Conservation (phyloP, 2,888 invertebrate species). For the Choreutis nemorana region DNA sequence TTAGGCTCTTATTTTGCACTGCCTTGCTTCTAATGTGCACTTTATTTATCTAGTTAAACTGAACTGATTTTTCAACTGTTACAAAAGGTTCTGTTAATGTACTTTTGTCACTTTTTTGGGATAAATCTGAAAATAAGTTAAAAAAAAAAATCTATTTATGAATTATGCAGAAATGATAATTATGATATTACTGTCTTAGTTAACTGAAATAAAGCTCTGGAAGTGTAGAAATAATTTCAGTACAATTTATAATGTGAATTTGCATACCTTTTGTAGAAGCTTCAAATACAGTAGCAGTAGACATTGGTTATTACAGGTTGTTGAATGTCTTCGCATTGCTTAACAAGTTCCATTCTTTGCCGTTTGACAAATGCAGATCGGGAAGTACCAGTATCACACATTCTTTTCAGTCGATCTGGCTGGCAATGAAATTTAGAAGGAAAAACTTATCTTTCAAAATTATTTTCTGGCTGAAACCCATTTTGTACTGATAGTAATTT, state of each 20-base stretch:
- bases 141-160: conserved; percentile 1
- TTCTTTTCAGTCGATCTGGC: conserved; percentile 8
- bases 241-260: conserved; percentile 3
- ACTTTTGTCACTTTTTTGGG: conserved; percentile 3
- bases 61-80: conserved; percentile 7
- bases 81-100: conserved; percentile 5
- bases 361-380: conserved; percentile 9
- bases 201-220: not conserved
- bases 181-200: not conserved
- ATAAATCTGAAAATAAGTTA: conserved; percentile 4
- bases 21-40: conserved; percentile 7
- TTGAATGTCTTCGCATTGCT: conserved; percentile 7
- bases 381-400: conserved; percentile 7
- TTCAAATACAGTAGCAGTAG: conserved; percentile 7
- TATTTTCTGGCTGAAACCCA: conserved; percentile 12
- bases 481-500: conserved; percentile 12
- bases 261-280: conserved; percentile 5
- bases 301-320: conserved; percentile 5
- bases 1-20: conserved; percentile 5
- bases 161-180: not conserved
- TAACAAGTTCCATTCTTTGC: conserved; percentile 7
- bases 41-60: conserved; percentile 2
- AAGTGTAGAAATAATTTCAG: conserved; percentile 4
- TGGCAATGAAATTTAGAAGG: conserved; percentile 14
- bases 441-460: conserved; percentile 9